These are phyloP conservation scores for Megalonaias nervosa DNA, from an alignment of 1,140 invertebrate genomes.

Conservation along the genomic window DNA sequence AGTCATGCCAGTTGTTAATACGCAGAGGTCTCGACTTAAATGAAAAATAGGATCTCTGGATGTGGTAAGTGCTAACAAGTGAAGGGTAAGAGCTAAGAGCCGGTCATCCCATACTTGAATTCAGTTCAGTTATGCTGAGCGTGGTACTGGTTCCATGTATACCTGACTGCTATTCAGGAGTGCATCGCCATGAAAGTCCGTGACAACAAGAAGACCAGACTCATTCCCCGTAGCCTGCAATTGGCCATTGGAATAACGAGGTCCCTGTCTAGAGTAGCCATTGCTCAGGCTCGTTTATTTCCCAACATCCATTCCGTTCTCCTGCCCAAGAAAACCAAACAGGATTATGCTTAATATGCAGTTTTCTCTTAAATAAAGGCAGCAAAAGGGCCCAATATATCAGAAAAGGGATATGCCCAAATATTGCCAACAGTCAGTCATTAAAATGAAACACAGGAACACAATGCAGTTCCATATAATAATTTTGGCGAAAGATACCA, in stretches of 20 bases:
- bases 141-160: constrained; percentile 58
- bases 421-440: too few relatives aligned
- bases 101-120: constrained; percentile 58
- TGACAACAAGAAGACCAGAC: constrained; percentile 72
- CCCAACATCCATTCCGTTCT: constrained; percentile 64
- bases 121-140: constrained; percentile 59
- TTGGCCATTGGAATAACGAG: constrained; percentile 62
- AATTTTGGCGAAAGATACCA: too few relatives aligned
- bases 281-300: constrained; percentile 64
- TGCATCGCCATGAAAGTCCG: constrained; percentile 71
- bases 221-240: constrained; percentile 58
- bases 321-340: constrained; percentile 59
- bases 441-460: too few relatives aligned
- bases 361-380: too few relatives aligned
- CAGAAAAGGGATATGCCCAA: too few relatives aligned
- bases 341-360: neutral
- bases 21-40: too few relatives aligned
- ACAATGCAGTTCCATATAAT: too few relatives aligned
- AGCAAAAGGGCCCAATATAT: too few relatives aligned
- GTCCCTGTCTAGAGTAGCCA: constrained; percentile 58
- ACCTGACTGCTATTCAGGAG: constrained; percentile 66
- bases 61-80: constrained; percentile 72
- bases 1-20: too few relatives aligned
- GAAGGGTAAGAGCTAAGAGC: constrained; percentile 68
- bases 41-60: too few relatives aligned